A percentile compares a stretch with the other conserved stretches of the same genome.
Evolutionary conservation across 2,888 invertebrate genomes (phyloP).

Genomic region (Cataglyphis cursor): DNA sequence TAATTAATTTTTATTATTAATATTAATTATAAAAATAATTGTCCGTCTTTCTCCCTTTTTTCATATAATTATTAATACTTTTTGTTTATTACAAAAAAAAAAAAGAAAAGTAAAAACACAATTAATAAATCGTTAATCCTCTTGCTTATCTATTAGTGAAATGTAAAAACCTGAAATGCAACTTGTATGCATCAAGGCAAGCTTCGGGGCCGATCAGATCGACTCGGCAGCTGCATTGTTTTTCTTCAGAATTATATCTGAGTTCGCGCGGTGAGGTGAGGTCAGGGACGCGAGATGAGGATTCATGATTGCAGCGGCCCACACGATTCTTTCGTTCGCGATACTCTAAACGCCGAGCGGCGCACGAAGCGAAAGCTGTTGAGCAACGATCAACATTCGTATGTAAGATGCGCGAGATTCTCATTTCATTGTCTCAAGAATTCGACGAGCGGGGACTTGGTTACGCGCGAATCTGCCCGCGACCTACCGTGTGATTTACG

Average conservation of each 20-base stretch:
- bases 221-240: conserved; percentile 49
- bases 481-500: conserved; percentile 84
- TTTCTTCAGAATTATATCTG: conserved; percentile 50
- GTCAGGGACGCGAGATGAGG: conserved; percentile 58
- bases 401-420: not conserved
- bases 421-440: not conserved
- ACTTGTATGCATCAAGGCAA: conserved; percentile 38
- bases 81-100: no score
- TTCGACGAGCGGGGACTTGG: conserved; percentile 45
- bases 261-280: conserved; percentile 38
- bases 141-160: not conserved
- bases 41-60: no score
- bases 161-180: conserved; percentile 4
- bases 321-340: conserved; percentile 30
- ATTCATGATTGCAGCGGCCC: conserved; percentile 45
- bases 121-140: not conserved
- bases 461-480: conserved; percentile 76
- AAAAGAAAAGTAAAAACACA: not conserved
- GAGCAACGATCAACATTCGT: conserved; percentile 1
- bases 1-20: not conserved
- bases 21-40: conserved; percentile 3
- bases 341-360: not conserved
- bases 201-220: conserved; percentile 41
- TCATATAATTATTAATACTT: not conserved
- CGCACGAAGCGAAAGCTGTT: not conserved